Base-by-base conservation (phyloP, 2,888 invertebrate species). In the Drosophila diplacantha region DNA sequence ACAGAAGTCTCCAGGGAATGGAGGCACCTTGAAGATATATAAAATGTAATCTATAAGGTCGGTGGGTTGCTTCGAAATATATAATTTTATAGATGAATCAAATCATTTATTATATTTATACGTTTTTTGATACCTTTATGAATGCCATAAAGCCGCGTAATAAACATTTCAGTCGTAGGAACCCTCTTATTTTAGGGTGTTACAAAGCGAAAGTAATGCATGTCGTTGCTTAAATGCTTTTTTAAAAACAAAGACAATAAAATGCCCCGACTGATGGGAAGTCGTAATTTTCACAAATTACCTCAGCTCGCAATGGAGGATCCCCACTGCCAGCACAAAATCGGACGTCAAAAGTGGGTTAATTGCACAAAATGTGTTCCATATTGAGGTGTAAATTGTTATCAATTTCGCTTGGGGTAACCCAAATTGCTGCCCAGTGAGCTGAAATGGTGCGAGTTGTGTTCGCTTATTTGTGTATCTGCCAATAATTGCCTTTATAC, bases 331-430 rank as follows among this genome's bases (percentile, higher is more conserved):
- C 41, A 51, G 51, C 39, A 35, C 22, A 24, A 43, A n/a, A n/a
- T n/a, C n/a, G n/a, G n/a, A n/a, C n/a, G 55, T 47, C 49, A 35
- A 44, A 77, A 67, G 57, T 78, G 75, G 77, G 77, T 75, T 73
- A 78, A 78, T 73, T 77, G 44, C 52, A 46, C 58, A 60, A 34
- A 47, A 59, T 49, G 47, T 67, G 70, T 70, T 65, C 73, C 70
- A 69, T 67, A 68, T 69, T 72, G 14, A 69, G 73, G 81, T 78
- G 77, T 69, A 67, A 77, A 73, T 73, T 80, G 75, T 77, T 69
- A 77, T 72, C 72, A 77, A 70, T 64, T 71, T 70, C 12, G 39
- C 31, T 9, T 50, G 18, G 18, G 24, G 57, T 62, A 65, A 50
- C 46, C 61, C 68, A 31, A 51, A 51, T 69, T 31, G 59, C 34